Base-by-base conservation (phyloP, 2,888 invertebrate genomes). In the Dasysyrphus albostriatus region DNA sequence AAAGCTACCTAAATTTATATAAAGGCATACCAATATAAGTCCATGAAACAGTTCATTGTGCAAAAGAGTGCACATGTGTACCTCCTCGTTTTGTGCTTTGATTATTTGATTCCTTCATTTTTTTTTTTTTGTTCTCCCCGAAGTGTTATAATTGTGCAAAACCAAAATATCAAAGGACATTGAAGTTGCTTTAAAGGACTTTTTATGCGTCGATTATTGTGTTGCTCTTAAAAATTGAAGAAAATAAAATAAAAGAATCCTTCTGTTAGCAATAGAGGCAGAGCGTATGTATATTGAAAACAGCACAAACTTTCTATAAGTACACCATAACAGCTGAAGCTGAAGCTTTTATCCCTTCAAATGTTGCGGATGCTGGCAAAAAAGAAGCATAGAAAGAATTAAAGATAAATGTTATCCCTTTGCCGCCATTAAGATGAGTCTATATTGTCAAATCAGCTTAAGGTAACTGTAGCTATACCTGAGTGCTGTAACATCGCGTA, bases 111-210 rank as follows among this genome's bases (percentile, higher is more conserved):
- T 54, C 34, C 16, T 49, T 67, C 16, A n/a, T 54, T 51, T 24
- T 47, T 47, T 19, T 63, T 32, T n/a, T n/a, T 14, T 9, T 39
- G n/a, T 69, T 10, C 39, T 29, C 51, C 39, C 29, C 54, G n/a
- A 69, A 54, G 78, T 76, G 61, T 85, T 77, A 81, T 85, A 85
- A 85, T 81, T 85, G 81, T 73, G 56, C 59, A 73, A 82, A 85
- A 63, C 76, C 63, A 59, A 81, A 82, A 85, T 85, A 85, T 85
- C 85, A 85, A 85, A 85, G 77, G 70, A 81, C 81, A 82, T 78
- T 85, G 63, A 74, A 85, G 74, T 78, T 85, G 39, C 51, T 56
- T 39, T 78, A 74, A 65, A 70, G 77, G 73, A 49, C 67, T 80
- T 76, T 77, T 73, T 85, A 69, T 81, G 73, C 49, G 61, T 74